Conservation (phyloP, 2,113 vertebrate genomes). For the Xenopus borealis region DNA sequence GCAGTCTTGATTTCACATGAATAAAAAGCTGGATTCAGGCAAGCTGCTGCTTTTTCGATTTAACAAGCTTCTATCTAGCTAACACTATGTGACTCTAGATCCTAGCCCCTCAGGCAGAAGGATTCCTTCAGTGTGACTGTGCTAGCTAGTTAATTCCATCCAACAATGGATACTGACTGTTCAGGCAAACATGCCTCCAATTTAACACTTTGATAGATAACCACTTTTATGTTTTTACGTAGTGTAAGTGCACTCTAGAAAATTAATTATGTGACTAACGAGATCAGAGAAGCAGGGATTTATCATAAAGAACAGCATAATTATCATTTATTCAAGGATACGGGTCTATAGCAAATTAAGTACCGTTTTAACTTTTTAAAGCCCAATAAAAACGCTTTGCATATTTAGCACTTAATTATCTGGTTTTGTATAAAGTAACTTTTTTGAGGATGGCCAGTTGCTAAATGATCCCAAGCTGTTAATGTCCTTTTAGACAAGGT, state of each 20-base stretch:
- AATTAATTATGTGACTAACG: not conserved
- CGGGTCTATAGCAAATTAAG: not conserved
- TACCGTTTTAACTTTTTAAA: not conserved
- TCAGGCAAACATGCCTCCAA: not conserved
- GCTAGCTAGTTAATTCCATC: not conserved
- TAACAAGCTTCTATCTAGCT: too few relatives aligned
- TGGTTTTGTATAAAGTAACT: not conserved
- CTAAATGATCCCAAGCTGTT: not conserved
- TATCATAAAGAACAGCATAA: not conserved
- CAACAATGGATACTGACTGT: not conserved
- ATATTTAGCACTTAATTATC: slow-evolving; percentile 22
- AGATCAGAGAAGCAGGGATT: not conserved
- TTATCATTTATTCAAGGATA: slow-evolving; percentile 7
- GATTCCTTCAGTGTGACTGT: too few relatives aligned
- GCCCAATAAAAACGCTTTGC: slow-evolving; percentile 11
- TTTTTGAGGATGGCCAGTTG: not conserved
- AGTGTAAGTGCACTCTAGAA: not conserved
- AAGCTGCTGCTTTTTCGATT: too few relatives aligned
- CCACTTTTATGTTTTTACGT: not conserved
- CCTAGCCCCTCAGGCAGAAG: too few relatives aligned
- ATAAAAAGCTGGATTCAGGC: too few relatives aligned
- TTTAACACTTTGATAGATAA: not conserved
- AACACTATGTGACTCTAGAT: too few relatives aligned
- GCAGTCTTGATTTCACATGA: too few relatives aligned
- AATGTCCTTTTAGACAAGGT: not conserved